Base-by-base conservation (phyloP, 2,113 vertebrate genomes). In the Cyanoramphus novaezelandiae region DNA sequence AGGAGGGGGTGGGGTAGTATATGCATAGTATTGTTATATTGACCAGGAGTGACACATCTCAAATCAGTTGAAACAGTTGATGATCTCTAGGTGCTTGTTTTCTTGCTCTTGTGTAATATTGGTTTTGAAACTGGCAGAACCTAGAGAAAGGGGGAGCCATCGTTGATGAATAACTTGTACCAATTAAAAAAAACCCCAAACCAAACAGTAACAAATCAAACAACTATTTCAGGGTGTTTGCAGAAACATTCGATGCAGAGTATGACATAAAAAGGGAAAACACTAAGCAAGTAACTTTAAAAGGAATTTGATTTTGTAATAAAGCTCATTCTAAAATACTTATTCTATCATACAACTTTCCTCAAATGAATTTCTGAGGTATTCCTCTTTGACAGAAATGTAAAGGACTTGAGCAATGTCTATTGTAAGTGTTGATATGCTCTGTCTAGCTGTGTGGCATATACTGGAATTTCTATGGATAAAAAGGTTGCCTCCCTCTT, bases 1-100 rank as follows among this genome's bases (percentile, higher is more conserved):
- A 4, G 25, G 11, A 6, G 6, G 3, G 24, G 11, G 3, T 5
- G 2, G 9, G 17, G 3, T 31, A 68, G 52, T 19, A 39, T 29
- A 6, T 23, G 19, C 37, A 37, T 35, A n/a, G 63, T 31, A 67
- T 0, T 1, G 28, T 39, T 82, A 29, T 47, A 67, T 43, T 10
- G 20, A 70, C 17, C n/a, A 67, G 37, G 76, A 69, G 19, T 37
- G 16, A 8, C 75, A 63, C 37, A 62, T 86, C 76, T 70, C 44
- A 55, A 78, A 27, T 20, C 11, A 82, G 6, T 60, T 69, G 44
- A 70, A 88, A 41, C 6, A 19, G 23, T 3, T 75, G 8, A 46
- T 72, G 43, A 50, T 27, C 17, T 78, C 21, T 70, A 75, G 82
- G 46, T 1, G 2, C 6, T 39, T 65, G 11, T 37, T 65, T 76